A percentile compares a stretch with the other conserved stretches of the same genome.
These are phyloP conservation scores for Leucozona laternaria DNA, from an alignment of 2,888 invertebrate genomes.

Conservation along the genomic window DNA sequence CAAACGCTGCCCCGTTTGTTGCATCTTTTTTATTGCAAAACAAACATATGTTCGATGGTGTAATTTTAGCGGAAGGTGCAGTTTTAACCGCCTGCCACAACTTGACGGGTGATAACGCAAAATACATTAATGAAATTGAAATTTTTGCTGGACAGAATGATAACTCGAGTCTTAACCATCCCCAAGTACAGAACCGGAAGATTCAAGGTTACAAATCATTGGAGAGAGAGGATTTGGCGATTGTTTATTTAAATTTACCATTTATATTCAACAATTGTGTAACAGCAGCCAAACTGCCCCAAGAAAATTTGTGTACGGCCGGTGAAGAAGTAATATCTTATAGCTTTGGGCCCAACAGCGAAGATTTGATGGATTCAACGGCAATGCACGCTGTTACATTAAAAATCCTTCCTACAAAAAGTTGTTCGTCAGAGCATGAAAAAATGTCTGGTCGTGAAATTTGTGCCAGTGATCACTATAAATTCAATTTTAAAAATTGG, in stretches of 20 bases:
- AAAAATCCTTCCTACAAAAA: background rate
- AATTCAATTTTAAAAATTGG: background rate
- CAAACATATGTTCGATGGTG: background rate
- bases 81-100: background rate
- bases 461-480: background rate
- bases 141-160: background rate
- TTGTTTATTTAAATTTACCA: background rate
- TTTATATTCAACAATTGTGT: background rate
- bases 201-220: fast-evolving
- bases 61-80: fast-evolving
- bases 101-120: background rate
- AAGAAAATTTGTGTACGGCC: background rate
- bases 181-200: background rate
- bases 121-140: background rate
- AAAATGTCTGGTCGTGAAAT: background rate
- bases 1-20: background rate
- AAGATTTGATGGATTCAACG: fast-evolving
- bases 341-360: background rate
- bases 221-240: background rate
- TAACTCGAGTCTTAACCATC: background rate
- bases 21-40: background rate
- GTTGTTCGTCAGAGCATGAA: background rate
- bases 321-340: background rate
- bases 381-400: background rate
- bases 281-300: fast-evolving